These are phyloP conservation scores for Lophius piscatorius DNA, from an alignment of 2,113 vertebrate genomes.

Conservation along the genomic window DNA sequence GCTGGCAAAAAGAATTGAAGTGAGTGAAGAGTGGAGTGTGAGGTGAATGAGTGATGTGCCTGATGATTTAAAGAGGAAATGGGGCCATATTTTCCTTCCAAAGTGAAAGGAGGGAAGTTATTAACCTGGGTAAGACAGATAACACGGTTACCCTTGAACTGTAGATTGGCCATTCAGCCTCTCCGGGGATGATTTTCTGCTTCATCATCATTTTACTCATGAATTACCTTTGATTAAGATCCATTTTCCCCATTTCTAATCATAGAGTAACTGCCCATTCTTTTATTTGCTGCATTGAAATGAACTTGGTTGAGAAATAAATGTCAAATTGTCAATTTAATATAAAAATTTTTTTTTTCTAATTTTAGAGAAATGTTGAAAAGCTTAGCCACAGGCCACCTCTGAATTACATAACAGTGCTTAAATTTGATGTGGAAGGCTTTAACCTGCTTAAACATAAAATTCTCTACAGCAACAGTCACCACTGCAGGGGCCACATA, in stretches of 20 bases:
- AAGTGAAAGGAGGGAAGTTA: conserved; percentile 68
- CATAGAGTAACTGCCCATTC: conserved; percentile 39
- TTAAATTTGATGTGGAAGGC: conserved; percentile 1
- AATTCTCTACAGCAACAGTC: background rate
- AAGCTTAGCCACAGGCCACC: conserved; percentile 1
- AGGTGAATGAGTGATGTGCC: conserved; percentile 67
- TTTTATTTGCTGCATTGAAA: conserved; percentile 33
- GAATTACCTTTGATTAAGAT: conserved; percentile 32
- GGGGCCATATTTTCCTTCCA: conserved; percentile 49
- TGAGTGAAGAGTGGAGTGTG: conserved; percentile 40
- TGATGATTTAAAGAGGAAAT: conserved; percentile 45
- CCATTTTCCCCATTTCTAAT: conserved; percentile 38
- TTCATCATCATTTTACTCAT: conserved; percentile 40
- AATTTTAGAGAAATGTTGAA: conserved; percentile 16
- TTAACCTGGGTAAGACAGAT: conserved; percentile 71
- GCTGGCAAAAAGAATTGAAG: conserved; percentile 28
- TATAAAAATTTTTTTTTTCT: conserved; percentile 16
- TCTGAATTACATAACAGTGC: conserved; percentile 14
- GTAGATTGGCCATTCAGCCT: conserved; percentile 52
- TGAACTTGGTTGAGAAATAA: conserved; percentile 28
- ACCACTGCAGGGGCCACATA: conserved; percentile 6
- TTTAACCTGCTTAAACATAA: conserved; percentile 3
- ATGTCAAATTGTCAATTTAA: conserved; percentile 47
- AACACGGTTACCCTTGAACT: conserved; percentile 68
- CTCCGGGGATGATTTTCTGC: conserved; percentile 36